Evolutionary conservation across 2,113 vertebrate genomes (phyloP).

Genomic region (Corynorhinus townsendii): DNA sequence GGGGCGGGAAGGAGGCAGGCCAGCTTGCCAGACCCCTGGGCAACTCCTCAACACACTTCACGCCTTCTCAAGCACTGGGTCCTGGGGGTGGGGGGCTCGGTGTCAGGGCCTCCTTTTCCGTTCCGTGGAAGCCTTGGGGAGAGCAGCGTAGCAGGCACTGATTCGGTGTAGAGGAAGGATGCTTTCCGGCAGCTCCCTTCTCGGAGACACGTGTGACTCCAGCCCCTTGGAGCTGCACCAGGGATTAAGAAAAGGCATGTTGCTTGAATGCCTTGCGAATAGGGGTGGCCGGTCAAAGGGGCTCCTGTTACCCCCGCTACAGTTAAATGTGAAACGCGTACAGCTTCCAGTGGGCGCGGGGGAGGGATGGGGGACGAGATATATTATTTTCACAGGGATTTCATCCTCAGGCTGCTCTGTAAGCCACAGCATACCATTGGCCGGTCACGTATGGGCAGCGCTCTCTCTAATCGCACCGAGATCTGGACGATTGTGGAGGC

Average conservation of each 20-base stretch:
- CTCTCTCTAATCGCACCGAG: constrained; percentile 60
- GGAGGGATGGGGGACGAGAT: constrained; percentile 54
- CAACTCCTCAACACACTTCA: constrained; percentile 73
- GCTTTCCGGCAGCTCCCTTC: constrained; percentile 74
- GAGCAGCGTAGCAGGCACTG: constrained; percentile 64
- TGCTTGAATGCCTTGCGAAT: constrained; percentile 78
- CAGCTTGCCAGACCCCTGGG: constrained; percentile 63
- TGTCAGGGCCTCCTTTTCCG: constrained; percentile 8
- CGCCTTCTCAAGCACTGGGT: constrained; percentile 15
- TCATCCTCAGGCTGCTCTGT: constrained; percentile 69
- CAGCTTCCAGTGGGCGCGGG: constrained; percentile 66
- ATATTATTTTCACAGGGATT: constrained; percentile 70
- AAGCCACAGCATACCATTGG: constrained; percentile 67
- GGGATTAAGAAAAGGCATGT: constrained; percentile 73
- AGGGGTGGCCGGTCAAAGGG: constrained; percentile 77
- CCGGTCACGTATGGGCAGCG: constrained; percentile 55
- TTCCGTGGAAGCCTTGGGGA: constrained; percentile 62
- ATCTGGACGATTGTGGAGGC: constrained; percentile 65
- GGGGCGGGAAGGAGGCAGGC: constrained; percentile 53
- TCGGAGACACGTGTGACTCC: constrained; percentile 76
- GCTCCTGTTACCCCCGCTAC: constrained; percentile 69
- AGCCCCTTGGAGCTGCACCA: constrained; percentile 70
- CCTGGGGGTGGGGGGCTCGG: neutral
- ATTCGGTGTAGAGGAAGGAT: constrained; percentile 67
- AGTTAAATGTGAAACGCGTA: constrained; percentile 79